Evolutionary conservation across 2,113 vertebrate genomes (phyloP).

Genomic region (Lepidothrix coronata): DNA sequence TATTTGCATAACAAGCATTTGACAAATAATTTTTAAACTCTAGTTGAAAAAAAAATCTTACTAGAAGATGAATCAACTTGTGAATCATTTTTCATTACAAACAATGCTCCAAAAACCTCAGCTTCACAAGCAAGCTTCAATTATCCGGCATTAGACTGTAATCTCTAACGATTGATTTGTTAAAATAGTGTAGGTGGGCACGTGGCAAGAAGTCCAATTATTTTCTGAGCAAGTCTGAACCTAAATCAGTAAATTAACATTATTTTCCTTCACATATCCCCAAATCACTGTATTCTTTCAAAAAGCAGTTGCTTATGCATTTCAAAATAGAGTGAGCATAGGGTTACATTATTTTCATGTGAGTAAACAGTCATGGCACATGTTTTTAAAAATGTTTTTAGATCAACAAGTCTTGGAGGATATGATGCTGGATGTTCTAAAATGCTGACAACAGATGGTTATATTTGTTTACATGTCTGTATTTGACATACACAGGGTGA

Average conservation of each 20-base stretch:
- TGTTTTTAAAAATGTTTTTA: background rate
- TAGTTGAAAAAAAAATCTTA: constrained; percentile 6
- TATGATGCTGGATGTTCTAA: background rate
- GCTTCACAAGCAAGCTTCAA: background rate
- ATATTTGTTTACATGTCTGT: background rate
- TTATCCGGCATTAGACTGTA: background rate
- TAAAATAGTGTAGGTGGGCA: background rate
- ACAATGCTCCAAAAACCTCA: background rate
- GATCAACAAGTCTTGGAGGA: background rate
- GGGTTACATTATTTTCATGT: background rate
- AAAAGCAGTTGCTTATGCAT: background rate
- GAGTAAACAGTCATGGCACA: background rate
- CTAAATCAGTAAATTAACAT: background rate
- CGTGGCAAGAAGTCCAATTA: background rate
- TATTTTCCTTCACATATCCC: background rate
- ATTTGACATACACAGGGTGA: background rate
- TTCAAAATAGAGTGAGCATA: background rate
- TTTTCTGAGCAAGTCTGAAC: background rate
- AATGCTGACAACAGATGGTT: background rate
- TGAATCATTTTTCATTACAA: background rate
- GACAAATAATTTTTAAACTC: constrained; percentile 71
- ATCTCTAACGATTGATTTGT: background rate
- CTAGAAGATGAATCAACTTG: constrained; percentile 17
- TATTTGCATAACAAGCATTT: constrained; percentile 69
- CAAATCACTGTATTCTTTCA: background rate